Conservation (phyloP, 2,797 vertebrate genomes). For the Kryptopterus vitreolus region DNA sequence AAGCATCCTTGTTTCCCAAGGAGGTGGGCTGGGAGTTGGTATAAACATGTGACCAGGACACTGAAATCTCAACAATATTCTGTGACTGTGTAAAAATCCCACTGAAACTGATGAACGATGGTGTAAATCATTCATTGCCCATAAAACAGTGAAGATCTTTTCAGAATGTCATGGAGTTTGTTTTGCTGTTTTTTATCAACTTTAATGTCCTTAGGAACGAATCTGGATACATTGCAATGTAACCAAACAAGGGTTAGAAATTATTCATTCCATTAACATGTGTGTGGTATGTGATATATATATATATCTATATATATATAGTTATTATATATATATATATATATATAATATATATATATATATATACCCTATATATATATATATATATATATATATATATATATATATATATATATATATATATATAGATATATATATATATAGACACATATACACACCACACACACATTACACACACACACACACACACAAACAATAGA, state of each 20-base stretch:
- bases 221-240: background rate
- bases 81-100: background rate
- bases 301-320: too few species aligned
- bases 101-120: background rate
- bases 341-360: too few species aligned
- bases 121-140: slow-evolving; percentile 6
- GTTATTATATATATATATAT: too few species aligned
- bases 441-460: too few species aligned
- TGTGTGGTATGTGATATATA: too few species aligned
- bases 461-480: too few species aligned
- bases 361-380: too few species aligned
- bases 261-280: too few species aligned
- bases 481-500: too few species aligned
- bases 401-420: too few species aligned
- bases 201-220: background rate
- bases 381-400: too few species aligned
- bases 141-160: slow-evolving; percentile 9
- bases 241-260: background rate
- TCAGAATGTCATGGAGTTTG: background rate
- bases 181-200: background rate
- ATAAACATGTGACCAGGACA: background rate
- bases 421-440: too few species aligned
- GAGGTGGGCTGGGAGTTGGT: background rate
- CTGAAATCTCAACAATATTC: slow-evolving; percentile 4
- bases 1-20: background rate